Conservation (phyloP, 2,888 invertebrate genomes). For the Steinernema scapterisci region DNA sequence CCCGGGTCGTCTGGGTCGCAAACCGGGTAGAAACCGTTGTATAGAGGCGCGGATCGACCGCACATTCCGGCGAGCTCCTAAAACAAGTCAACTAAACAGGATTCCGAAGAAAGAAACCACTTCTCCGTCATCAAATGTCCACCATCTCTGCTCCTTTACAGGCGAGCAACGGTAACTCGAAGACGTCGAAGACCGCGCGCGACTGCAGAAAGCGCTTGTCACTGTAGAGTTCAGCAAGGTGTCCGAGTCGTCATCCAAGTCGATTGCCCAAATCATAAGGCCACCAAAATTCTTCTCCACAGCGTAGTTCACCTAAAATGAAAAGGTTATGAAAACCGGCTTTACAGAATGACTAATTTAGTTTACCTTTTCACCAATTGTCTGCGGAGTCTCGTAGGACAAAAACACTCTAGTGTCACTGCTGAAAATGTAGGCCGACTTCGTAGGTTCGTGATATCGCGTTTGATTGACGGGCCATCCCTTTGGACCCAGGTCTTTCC, state of each 20-base stretch:
- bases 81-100: conserved; percentile 20
- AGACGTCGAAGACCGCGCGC: conserved; percentile 31
- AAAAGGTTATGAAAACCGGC: background rate
- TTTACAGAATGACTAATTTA: too few species aligned
- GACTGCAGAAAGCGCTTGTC: conserved; percentile 32
- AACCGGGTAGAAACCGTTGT: conserved; percentile 65
- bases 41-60: conserved; percentile 64
- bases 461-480: conserved; percentile 46
- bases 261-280: conserved; percentile 67
- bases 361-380: conserved; percentile 57
- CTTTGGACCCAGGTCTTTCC: conserved; percentile 49
- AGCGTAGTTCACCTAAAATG: conserved; percentile 51
- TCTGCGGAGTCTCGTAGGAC: conserved; percentile 62
- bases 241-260: conserved; percentile 61
- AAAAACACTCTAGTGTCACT: conserved; percentile 53
- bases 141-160: conserved; percentile 63
- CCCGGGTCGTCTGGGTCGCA: conserved; percentile 67
- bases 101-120: conserved; percentile 34
- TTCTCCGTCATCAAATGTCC: conserved; percentile 64
- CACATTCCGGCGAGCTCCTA: conserved; percentile 64
- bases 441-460: conserved; percentile 55
- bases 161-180: conserved; percentile 59
- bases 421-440: conserved; percentile 59
- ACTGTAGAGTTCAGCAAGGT: conserved; percentile 52
- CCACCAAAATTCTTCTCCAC: conserved; percentile 60